Base-by-base conservation (phyloP, 2,113 vertebrate species). In the Pachypanchax playfairii region DNA sequence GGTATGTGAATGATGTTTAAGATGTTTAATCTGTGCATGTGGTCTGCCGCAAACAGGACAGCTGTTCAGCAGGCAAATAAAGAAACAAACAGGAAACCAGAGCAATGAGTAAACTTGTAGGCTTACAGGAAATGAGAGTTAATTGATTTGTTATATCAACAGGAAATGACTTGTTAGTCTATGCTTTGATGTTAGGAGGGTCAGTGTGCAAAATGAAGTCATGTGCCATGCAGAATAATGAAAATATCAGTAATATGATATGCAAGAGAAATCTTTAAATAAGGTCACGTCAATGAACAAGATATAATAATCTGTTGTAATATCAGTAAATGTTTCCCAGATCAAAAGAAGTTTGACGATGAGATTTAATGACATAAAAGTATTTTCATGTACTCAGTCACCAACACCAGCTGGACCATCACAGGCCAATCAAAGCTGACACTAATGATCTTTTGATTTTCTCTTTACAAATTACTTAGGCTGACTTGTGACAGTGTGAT, bases 121-220 rank as follows among this genome's bases (percentile, higher is more conserved):
- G 81, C 64, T 65, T 73, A 54, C 75, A 74, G 83, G 83, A 87
- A 87, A 89, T 89, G 77, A 83, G 71, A 65, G 69, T 70, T 83
- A 87, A 87, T 82, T 83, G 85, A 79, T 87, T 77, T 79, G 87
- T 65, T 78, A 2, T 36, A 75, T 83, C 75, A 83, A 84, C 83
- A 89, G 87, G 85, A 87, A 85, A 65, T 22, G 56, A 60, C 70
- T 73, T 60, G 59, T 75, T 82, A 65, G 66, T 77, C 70, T 70
- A 65, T 12, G 43, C 70, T 85, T 77, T 83, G 66, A 81, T 79
- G 76, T 65, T 17, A 52, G 41, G 31, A 36, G 60, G 21, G 60
- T 18, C 31, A 18, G 39, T 6, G 56, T 24, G 47, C 56, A 51
- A 3, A 7, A 29, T 44, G 68, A 33, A 28, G 29, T 33, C 43